phyloP scores from a whole-genome alignment of 2,797 vertebrate species.

The Cryptoprocta ferox region DNA sequence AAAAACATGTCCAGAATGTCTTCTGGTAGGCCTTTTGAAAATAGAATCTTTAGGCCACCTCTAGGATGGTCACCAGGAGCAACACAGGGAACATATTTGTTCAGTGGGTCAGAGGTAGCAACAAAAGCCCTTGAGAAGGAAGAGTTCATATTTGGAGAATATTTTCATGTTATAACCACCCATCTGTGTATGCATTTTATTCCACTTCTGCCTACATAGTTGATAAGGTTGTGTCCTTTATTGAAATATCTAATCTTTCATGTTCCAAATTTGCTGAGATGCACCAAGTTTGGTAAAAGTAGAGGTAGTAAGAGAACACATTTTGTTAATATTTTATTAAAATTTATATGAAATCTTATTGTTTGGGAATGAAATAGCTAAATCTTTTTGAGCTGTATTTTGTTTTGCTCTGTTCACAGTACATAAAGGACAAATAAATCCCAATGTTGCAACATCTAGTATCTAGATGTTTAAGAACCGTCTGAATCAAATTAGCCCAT shows the following conservation, averaged over 20 bases:
- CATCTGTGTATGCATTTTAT: background rate
- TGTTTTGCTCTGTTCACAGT: background rate
- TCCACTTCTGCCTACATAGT: background rate
- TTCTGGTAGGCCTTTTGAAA: background rate
- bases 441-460: background rate
- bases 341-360: background rate
- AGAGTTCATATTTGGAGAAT: background rate
- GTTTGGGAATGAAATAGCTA: background rate
- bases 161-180: background rate
- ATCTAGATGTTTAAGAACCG: background rate
- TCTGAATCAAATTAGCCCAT: background rate
- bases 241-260: background rate
- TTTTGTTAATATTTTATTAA: slow-evolving; percentile 21
- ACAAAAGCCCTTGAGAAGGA: background rate
- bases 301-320: background rate
- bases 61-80: background rate
- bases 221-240: background rate
- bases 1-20: background rate
- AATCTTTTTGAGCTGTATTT: background rate
- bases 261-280: background rate
- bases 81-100: background rate
- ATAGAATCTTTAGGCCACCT: background rate
- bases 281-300: slow-evolving; percentile 20
- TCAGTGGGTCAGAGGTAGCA: background rate
- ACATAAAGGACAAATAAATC: background rate